A percentile compares a stretch with the other conserved stretches of the same genome.
phyloP scores from a whole-genome alignment of 2,113 vertebrate species.

The Halichoeres trimaculatus region DNA sequence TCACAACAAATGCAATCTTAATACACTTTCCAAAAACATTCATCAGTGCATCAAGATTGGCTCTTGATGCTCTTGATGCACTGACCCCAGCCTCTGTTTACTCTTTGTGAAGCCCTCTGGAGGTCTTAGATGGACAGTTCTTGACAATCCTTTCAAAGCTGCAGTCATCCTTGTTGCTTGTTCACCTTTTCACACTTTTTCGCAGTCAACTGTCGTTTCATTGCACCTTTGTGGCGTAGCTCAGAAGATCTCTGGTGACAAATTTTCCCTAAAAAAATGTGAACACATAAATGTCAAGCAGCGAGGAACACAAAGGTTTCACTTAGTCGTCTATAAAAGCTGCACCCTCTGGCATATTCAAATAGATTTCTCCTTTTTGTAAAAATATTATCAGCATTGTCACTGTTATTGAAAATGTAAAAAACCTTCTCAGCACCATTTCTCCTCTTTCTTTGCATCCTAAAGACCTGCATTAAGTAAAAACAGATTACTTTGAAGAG shows the following conservation, averaged over 20 bases:
- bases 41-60: no score
- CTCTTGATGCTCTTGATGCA: no score
- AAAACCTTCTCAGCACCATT: background rate
- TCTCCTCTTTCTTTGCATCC: background rate
- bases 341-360: background rate
- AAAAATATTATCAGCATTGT: background rate
- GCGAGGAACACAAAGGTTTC: background rate
- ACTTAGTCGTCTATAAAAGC: background rate
- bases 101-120: no score
- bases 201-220: no score
- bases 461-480: background rate
- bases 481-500: slow-evolving; percentile 15
- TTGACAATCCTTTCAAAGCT: no score
- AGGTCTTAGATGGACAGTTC: no score
- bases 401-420: background rate
- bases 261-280: background rate
- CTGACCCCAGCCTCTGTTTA: no score
- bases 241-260: background rate
- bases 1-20: no score
- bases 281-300: background rate
- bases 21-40: no score
- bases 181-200: no score
- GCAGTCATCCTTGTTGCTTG: no score
- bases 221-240: background rate
- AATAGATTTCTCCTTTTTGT: background rate